These are phyloP conservation scores for Gymnoscelis rufifasciata DNA, from an alignment of 2,888 invertebrate species.

Conservation along the genomic window DNA sequence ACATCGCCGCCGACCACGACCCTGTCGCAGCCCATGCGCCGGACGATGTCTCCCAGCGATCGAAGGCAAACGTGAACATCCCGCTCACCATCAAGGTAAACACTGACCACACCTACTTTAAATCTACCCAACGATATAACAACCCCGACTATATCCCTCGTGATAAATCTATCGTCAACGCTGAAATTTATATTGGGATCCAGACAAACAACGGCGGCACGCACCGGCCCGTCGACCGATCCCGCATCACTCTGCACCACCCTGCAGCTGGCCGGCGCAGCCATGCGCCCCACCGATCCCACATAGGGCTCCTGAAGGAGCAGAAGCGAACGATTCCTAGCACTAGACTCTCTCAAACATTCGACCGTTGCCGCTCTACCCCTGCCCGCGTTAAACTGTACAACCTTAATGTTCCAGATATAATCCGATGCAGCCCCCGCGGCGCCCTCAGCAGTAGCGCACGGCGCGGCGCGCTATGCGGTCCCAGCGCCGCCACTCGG, in stretches of 20 bases:
- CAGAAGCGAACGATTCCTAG: no score
- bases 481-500: background rate
- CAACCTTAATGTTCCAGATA: background rate
- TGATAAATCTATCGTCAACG: background rate
- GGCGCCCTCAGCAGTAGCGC: conserved; percentile 4
- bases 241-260: background rate
- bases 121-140: background rate
- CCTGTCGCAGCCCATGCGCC: background rate
- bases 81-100: background rate
- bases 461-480: background rate
- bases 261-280: background rate
- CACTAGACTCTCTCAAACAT: background rate
- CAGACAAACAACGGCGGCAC: background rate
- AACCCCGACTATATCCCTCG: background rate
- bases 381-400: background rate
- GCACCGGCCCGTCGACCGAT: background rate
- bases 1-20: background rate
- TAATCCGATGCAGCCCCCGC: background rate
- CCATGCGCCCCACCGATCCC: background rate
- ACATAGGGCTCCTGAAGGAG: background rate
- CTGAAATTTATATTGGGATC: background rate
- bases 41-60: background rate
- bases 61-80: background rate
- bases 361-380: background rate
- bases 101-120: background rate